Evolutionary conservation across 2,113 vertebrate species (phyloP).

Genomic region (Ifrita kowaldi): DNA sequence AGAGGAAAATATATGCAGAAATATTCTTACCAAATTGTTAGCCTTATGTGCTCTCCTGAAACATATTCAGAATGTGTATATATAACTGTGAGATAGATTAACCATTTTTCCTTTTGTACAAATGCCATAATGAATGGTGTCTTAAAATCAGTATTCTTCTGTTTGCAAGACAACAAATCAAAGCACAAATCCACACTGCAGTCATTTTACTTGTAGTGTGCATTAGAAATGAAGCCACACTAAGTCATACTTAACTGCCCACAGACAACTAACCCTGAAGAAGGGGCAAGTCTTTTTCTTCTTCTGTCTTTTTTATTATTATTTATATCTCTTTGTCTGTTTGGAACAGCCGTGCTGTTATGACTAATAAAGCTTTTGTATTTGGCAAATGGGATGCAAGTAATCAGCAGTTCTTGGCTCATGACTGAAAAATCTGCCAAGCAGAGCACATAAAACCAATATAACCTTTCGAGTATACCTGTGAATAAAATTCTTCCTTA

Average conservation of each 20-base stretch:
- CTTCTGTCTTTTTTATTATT: neutral
- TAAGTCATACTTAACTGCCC: constrained; percentile 7
- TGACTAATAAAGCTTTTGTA: constrained; percentile 54
- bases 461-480: constrained; percentile 32
- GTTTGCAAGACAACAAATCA: neutral
- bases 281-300: neutral
- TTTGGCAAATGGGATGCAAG: constrained; percentile 44
- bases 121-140: neutral
- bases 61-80: neutral
- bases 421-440: neutral
- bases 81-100: neutral
- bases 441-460: neutral
- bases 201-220: neutral
- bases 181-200: neutral
- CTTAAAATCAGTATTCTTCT: constrained; percentile 3
- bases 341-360: constrained; percentile 13
- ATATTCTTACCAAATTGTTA: neutral
- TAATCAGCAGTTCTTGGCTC: constrained; percentile 23
- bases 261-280: neutral
- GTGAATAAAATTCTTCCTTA: constrained; percentile 11
- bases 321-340: neutral
- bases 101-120: neutral
- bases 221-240: neutral
- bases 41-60: neutral
- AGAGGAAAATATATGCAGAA: neutral